Conservation (phyloP, 2,113 vertebrate genomes). For the Diadophis punctatus region DNA sequence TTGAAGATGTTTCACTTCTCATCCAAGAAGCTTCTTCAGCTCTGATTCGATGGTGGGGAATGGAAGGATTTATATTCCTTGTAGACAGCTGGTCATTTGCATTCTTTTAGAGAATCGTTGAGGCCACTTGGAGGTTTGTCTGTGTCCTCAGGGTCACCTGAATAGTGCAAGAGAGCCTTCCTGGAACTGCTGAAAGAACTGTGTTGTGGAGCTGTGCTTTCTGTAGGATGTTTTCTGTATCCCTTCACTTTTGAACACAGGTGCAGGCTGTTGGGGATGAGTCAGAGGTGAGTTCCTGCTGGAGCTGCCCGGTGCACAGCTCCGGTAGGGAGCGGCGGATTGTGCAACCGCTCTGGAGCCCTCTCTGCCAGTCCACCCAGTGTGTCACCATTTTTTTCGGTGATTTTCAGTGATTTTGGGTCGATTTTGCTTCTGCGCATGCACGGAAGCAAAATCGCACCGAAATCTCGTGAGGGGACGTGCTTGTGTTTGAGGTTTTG, state of each 20-base stretch:
- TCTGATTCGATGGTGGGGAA: neutral
- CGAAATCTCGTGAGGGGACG: too few species aligned
- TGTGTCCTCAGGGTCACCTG: neutral
- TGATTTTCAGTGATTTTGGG: too few species aligned
- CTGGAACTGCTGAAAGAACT: neutral
- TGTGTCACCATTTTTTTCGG: too few species aligned
- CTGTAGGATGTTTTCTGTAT: neutral
- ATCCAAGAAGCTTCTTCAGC: neutral
- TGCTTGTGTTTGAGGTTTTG: too few species aligned
- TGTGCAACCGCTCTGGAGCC: too few species aligned
- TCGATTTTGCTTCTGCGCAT: too few species aligned
- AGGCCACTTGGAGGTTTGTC: neutral
- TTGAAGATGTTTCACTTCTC: neutral
- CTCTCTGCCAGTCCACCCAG: too few species aligned
- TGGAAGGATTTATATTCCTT: neutral
- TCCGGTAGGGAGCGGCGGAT: too few species aligned
- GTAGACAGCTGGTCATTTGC: neutral
- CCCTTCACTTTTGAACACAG: neutral
- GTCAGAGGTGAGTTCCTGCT: too few species aligned
- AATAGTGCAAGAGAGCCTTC: neutral
- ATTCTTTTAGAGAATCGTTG: neutral
- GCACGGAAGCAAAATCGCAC: too few species aligned
- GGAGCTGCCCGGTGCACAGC: too few species aligned
- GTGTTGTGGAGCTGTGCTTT: neutral
- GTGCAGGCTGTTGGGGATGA: neutral